Evolutionary conservation across 2,113 vertebrate genomes (phyloP).

Genomic region (Myocastor coypus): DNA sequence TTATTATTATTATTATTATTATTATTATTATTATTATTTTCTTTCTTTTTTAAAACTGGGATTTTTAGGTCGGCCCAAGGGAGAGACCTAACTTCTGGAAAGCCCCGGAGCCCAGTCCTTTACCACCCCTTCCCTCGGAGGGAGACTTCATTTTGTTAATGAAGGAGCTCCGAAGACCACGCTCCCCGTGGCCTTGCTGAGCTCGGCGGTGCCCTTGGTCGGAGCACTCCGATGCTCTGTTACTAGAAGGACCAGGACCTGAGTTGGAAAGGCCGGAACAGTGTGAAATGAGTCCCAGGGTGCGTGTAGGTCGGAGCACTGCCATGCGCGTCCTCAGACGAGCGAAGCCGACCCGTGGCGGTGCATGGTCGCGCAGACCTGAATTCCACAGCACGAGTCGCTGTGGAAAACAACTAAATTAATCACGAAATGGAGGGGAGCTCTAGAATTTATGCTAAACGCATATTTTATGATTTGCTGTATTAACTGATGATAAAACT

Average conservation of each 20-base stretch:
- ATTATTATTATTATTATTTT: not conserved
- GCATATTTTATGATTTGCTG: slow-evolving; percentile 94
- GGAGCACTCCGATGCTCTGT: slow-evolving; percentile 87
- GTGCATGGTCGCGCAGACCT: slow-evolving; percentile 91
- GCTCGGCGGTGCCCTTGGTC: slow-evolving; percentile 88
- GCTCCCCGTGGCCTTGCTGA: slow-evolving; percentile 88
- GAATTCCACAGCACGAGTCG: slow-evolving; percentile 88
- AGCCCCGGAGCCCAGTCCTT: slow-evolving; percentile 15
- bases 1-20: not conserved
- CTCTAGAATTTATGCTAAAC: slow-evolving; percentile 93
- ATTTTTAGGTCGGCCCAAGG: slow-evolving; percentile 87
- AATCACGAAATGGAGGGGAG: slow-evolving; percentile 88
- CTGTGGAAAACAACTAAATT: slow-evolving; percentile 85
- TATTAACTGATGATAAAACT: slow-evolving; percentile 96
- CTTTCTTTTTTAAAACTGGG: slow-evolving; percentile 84
- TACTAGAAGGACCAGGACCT: slow-evolving; percentile 89
- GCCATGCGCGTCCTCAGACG: slow-evolving; percentile 78
- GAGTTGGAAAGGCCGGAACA: slow-evolving; percentile 86
- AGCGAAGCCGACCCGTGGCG: slow-evolving; percentile 89
- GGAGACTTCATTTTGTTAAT: slow-evolving; percentile 91
- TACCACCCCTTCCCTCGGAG: slow-evolving; percentile 73
- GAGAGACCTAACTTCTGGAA: slow-evolving; percentile 84
- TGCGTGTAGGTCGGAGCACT: slow-evolving; percentile 84
- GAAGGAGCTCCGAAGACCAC: slow-evolving; percentile 86
- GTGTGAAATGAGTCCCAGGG: slow-evolving; percentile 80